Conservation (phyloP, 1,140 invertebrate genomes). For the Dendroctonus ponderosae region DNA sequence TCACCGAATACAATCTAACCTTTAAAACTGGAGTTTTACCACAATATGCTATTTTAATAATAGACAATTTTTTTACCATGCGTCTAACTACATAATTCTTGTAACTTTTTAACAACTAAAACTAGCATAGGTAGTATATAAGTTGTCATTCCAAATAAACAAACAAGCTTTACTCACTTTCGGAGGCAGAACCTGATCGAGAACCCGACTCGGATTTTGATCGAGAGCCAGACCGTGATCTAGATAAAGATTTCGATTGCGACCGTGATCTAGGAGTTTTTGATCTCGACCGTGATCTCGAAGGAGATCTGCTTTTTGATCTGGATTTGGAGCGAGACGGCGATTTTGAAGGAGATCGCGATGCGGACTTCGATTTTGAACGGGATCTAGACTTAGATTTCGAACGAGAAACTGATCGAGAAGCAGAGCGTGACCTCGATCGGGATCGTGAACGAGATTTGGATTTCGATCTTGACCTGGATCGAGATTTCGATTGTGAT, state of each 20-base stretch:
- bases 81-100: too few relatives aligned
- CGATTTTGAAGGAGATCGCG: constrained; percentile 42
- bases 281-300: constrained; percentile 43
- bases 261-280: constrained; percentile 43
- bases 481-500: constrained; percentile 42
- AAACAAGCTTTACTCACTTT: constrained; percentile 12
- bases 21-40: too few relatives aligned
- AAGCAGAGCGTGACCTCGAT: constrained; percentile 46
- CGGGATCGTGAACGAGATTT: constrained; percentile 40
- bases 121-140: too few relatives aligned
- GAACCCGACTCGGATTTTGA: constrained; percentile 19
- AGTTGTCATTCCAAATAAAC: too few relatives aligned
- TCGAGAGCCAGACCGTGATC: constrained; percentile 45
- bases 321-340: constrained; percentile 45
- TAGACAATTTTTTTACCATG: too few relatives aligned
- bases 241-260: constrained; percentile 46
- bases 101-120: too few relatives aligned
- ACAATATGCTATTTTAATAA: too few relatives aligned
- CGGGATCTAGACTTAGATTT: constrained; percentile 45
- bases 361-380: constrained; percentile 47
- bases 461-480: constrained; percentile 36
- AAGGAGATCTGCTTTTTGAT: constrained; percentile 42
- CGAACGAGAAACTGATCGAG: constrained; percentile 47
- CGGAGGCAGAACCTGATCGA: constrained; percentile 12
- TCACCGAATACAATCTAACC: too few relatives aligned